Conservation (phyloP, 2,888 invertebrate species). For the Yponomeuta cagnagella region DNA sequence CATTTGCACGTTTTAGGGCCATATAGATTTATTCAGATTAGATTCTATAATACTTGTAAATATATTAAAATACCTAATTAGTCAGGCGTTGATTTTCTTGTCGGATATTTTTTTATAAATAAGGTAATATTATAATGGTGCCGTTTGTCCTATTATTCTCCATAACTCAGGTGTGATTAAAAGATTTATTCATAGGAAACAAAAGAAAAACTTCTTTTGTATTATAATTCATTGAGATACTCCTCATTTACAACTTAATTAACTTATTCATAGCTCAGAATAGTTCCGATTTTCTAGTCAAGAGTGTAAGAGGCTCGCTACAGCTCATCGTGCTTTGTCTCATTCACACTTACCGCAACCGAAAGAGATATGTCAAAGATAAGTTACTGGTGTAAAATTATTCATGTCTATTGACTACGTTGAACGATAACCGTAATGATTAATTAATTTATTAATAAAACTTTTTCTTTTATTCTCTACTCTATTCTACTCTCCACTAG, state of each 20-base stretch:
- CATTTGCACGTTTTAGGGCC: conserved; percentile 29
- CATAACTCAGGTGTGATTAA: not conserved
- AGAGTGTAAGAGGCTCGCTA: too few species aligned
- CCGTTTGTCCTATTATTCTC: not conserved
- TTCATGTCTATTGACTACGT: too few species aligned
- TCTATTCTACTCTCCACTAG: too few species aligned
- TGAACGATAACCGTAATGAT: too few species aligned
- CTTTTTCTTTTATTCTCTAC: too few species aligned
- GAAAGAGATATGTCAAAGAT: too few species aligned
- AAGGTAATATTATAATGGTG: conserved; percentile 2
- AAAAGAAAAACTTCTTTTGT: not conserved
- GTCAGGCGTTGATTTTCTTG: conserved; percentile 15
- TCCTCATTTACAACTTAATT: not conserved
- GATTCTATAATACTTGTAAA: conserved; percentile 14
- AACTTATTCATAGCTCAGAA: too few species aligned
- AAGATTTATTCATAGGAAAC: not conserved
- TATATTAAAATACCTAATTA: conserved; percentile 17
- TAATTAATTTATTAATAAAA: too few species aligned
- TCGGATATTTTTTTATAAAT: conserved; percentile 16
- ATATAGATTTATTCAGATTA: conserved; percentile 16
- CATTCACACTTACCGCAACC: too few species aligned
- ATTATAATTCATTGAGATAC: not conserved
- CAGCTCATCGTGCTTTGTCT: too few species aligned
- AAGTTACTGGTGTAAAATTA: too few species aligned
- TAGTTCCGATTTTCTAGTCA: too few species aligned